Evolutionary conservation across 1,140 invertebrate genomes (phyloP), one percentile per base, ranked within the genome.

Genomic region (Drosophila asahinai): DNA sequence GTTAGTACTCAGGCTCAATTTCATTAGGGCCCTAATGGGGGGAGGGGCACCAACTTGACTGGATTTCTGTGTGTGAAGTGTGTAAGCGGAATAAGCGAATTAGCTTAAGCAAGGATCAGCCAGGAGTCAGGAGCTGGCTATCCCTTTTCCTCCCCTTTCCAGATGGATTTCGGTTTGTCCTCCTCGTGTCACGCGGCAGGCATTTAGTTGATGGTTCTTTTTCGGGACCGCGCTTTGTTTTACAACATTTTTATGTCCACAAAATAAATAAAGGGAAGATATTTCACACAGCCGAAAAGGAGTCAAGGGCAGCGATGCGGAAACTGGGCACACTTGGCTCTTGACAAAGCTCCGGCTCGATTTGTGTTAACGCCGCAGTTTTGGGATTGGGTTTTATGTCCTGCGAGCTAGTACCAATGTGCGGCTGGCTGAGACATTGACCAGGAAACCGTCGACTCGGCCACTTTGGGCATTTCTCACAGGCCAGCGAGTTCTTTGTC

Each of bases 161-260:
- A 4, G 14, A n/a, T 25, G 38, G 27, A 14, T 19, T 9, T 27
- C 43, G 7, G 14, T 6, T 49, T 51, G 54, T 60, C 33, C 27
- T 52, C 17, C 25, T 22, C 33, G 25, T 48, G 67, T 72, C 70
- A 71, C 66, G 66, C 54, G 14, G 48, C 8, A 30, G 48, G 48
- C 48, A 68, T 59, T 73, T 48, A 42, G 65, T 19, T 71, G 68
- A 72, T 42, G 52, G 52, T 47, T 71, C 30, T 40, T 11, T 17
- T 17, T 11, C 17, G 5, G 15, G 7, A 12, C 11, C 25, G 19
- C 65, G 75, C 79, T 78, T 82, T 83, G 81, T 84, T 84, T 83
- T 80, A 84, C 82, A 83, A 72, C 81, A 61, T 72, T 84, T 83
- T 83, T 73, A 83, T 81, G 77, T 33, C 60, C 42, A 62, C 57